Evolutionary conservation across 2,113 vertebrate genomes (phyloP).

Genomic region (Gymnogyps californianus): DNA sequence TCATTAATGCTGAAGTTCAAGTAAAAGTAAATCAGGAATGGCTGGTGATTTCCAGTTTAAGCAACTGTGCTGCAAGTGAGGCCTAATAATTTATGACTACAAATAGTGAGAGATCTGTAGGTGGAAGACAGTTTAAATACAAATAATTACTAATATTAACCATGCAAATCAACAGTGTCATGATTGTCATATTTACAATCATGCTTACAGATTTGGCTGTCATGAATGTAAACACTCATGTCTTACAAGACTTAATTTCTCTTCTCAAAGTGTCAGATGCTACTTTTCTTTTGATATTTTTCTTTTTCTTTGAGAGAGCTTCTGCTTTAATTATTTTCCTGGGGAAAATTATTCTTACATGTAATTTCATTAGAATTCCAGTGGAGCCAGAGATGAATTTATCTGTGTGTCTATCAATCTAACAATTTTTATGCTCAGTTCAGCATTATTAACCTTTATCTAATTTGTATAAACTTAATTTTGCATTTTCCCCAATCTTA

Average conservation of each 20-base stretch:
- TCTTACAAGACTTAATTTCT: neutral
- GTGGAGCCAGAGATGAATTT: neutral
- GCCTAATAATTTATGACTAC: neutral
- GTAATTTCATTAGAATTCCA: neutral
- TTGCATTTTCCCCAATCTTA: neutral
- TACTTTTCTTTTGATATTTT: neutral
- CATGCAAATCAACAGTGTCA: neutral
- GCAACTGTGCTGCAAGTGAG: neutral
- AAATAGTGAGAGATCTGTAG: neutral
- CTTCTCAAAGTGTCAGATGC: neutral
- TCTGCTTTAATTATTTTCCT: neutral
- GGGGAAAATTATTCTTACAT: neutral
- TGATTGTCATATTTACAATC: slow-evolving; percentile 23
- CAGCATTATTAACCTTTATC: neutral
- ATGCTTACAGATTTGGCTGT: neutral
- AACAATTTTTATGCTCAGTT: neutral
- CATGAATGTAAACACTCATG: neutral
- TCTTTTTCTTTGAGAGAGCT: neutral
- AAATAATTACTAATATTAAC: slow-evolving; percentile 21
- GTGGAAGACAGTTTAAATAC: neutral
- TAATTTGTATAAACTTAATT: neutral
- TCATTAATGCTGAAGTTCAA: neutral
- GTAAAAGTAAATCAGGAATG: neutral
- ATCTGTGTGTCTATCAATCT: neutral
- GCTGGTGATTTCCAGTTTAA: neutral